Base-by-base conservation (phyloP, 2,113 vertebrate genomes). In the Alces alces region DNA sequence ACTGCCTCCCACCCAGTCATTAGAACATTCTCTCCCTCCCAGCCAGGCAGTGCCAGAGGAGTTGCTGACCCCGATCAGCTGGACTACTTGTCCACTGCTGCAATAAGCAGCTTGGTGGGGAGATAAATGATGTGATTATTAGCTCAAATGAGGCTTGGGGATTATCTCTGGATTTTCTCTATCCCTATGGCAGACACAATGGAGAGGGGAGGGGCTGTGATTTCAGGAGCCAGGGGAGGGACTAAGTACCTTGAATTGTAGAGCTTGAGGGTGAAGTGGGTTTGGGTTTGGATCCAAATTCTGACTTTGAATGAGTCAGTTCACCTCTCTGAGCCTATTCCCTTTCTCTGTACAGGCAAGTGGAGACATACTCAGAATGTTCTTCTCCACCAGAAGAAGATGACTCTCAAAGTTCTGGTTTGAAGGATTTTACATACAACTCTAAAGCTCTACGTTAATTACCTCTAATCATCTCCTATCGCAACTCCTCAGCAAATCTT, bases 151-250 rank as follows among this genome's bases (percentile, higher is more conserved):
- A 97, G 93, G 84, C 27, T 89, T 92, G 45, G 45, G 87, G 92
- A 97, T 98, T 95, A 94, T 92, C 89, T 87, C 39, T 60, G 96
- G 97, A 89, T 98, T 97, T 95, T 87, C 91, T 95, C 39, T 88
- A 86, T 91, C 52, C 43, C 57, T 47, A 76, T 47, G 55, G n/a
- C 84, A 85, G 79, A 89, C 28, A 92, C 54, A 94, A 33, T 39
- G 36, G 86, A 85, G 70, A 89, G 4, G 84, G 86, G 64, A 93
- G 66, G 33, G 21, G n/a, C 15, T 92, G 57, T 33, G 66, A 86
- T 84, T 93, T 98, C 78, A 91, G 92, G 92, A 89, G 47, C 61
- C n/a, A 45, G 47, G 3, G 47, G 55, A 91, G 60, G 39, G 14
- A 43, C 79, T 25, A 92, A 83, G 47, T 21, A 60, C 15, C 45